Evolutionary conservation across 64 coral and sea anemone genomes (phyloP), one percentile per base, ranked within the genome.

Genomic region (Stylophora pistillata): DNA sequence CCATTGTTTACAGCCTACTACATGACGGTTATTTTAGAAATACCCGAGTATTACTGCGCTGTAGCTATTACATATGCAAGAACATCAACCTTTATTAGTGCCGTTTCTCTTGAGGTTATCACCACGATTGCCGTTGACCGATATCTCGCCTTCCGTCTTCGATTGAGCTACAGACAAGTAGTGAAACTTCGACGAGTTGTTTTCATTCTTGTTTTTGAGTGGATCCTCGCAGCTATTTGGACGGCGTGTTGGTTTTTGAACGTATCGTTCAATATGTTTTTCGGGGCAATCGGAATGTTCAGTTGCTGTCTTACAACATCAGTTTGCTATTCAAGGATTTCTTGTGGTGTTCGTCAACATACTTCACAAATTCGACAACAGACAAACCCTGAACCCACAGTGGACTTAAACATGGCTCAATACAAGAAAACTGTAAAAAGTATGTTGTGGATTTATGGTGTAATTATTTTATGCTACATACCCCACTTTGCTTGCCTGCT

Each of bases 1-100:
- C 75, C 75, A n/a, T 23, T 56, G 54, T 28, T 55, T 20, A 56
- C 21, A 13, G 54, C 33, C 56, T 26, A 78, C 18, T 56, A 78
- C 75, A 25, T 78, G 75, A 78, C 53, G 18, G 56, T 78, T 25
- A 78, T 78, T 3, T 78, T 78, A 12, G 75, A 78, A 78, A 78
- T 78, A 12, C 54, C 75, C 5, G 25, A 5, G 9, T 78, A 78
- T 78, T 78, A 55, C 75, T 78, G 75, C 20, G 7, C n/a, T 15
- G 28, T 78, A 55, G 75, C 47, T 78, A 25, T 78, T 12, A 52
- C 52, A 34, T 78, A 56, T 78, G 75, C 20, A 7, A 55, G 47
- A 25, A 78, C 53, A 56, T 55, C 75, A 78, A 55, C 47, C 18
- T 78, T 78, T 78, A 78, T 78, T 28, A 20, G 7, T 3, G 18